phyloP scores from a whole-genome alignment of 2,888 invertebrate genomes.

The Caenorhabditis zanzibari region DNA sequence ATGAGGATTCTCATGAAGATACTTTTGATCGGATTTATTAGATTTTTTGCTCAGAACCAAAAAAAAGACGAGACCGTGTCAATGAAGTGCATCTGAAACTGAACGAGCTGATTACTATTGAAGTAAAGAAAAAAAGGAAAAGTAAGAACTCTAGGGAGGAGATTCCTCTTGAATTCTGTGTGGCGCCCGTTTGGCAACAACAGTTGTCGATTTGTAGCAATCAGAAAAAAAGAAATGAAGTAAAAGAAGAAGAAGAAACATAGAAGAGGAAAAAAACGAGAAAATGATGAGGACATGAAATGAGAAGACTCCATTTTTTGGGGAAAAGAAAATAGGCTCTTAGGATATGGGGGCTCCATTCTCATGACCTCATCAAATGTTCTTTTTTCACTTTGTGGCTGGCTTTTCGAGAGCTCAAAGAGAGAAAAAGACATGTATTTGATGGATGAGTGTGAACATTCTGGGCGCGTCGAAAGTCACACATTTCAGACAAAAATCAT shows the following conservation, averaged over 20 bases:
- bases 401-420: slow-evolving; percentile 8
- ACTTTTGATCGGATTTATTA: not conserved
- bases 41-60: not conserved
- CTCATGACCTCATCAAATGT: slow-evolving; percentile 59
- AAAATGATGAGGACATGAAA: slow-evolving; percentile 27
- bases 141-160: slow-evolving; percentile 4
- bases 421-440: slow-evolving; percentile 39
- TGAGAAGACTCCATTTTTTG: slow-evolving; percentile 47
- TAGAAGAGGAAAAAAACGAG: slow-evolving; percentile 33
- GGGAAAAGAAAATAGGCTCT: slow-evolving; percentile 8
- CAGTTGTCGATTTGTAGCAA: slow-evolving; percentile 56
- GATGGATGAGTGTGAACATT: slow-evolving; percentile 56
- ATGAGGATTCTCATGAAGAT: not conserved
- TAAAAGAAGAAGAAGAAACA: slow-evolving; percentile 26
- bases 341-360: slow-evolving; percentile 6
- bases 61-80: not conserved
- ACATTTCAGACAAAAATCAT: slow-evolving; percentile 27
- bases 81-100: slow-evolving; percentile 40
- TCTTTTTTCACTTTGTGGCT: slow-evolving; percentile 45
- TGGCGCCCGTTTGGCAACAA: slow-evolving; percentile 59
- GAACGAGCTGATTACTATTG: not conserved
- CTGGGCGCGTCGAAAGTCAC: slow-evolving; percentile 40
- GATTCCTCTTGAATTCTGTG: slow-evolving; percentile 5
- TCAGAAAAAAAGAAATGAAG: slow-evolving; percentile 27
- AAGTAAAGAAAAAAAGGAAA: not conserved